Evolutionary conservation across 2,113 vertebrate species (phyloP).

Genomic region (Excalfactoria chinensis): DNA sequence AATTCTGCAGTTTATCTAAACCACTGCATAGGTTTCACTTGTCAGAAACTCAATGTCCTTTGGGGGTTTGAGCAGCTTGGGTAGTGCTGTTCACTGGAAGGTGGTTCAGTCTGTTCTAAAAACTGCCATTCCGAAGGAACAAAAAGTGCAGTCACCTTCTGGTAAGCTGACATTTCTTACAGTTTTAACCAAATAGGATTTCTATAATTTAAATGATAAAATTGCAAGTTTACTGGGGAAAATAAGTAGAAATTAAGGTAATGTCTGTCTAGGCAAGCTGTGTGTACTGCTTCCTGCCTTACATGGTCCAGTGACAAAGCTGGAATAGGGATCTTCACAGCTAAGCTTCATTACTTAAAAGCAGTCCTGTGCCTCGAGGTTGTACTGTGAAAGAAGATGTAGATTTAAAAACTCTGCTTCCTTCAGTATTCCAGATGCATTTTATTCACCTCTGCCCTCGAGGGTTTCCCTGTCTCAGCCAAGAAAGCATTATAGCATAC

Average conservation of each 20-base stretch:
- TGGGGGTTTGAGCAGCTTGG: background rate
- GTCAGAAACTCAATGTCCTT: background rate
- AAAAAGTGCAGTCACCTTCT: background rate
- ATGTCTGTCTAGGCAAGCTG: accelerated
- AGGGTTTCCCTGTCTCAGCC: background rate
- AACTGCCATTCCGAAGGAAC: background rate
- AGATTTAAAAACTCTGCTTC: background rate
- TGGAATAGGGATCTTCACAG: background rate
- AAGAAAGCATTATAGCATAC: background rate
- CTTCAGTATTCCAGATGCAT: background rate
- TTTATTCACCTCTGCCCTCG: background rate
- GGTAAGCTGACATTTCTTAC: background rate
- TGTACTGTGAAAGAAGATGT: background rate
- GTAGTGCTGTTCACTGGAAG: background rate
- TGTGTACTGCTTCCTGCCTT: background rate
- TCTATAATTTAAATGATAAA: background rate
- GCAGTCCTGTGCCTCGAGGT: background rate
- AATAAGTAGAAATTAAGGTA: background rate
- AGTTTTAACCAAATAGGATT: background rate
- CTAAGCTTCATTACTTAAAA: background rate
- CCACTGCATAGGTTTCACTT: background rate
- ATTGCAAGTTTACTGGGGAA: background rate
- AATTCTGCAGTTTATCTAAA: background rate
- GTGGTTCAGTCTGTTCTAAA: background rate
- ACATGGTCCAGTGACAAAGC: background rate